Evolutionary conservation across 2,888 invertebrate species (phyloP).

Genomic region (Lasiommata megera): DNA sequence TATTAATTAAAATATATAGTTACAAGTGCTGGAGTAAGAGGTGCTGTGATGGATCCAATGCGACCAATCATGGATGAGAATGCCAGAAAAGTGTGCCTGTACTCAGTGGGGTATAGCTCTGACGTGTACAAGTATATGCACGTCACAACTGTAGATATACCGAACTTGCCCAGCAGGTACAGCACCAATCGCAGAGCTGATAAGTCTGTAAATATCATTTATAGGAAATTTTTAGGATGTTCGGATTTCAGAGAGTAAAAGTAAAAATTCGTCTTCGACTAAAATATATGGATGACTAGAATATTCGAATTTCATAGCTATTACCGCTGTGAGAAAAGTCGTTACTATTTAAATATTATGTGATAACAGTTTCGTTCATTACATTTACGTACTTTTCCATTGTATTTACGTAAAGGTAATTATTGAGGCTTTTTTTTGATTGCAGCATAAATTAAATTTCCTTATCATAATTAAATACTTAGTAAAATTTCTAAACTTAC

Average conservation of each 20-base stretch:
- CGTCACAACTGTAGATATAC: slow-evolving; percentile 80
- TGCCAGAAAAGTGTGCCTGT: slow-evolving; percentile 80
- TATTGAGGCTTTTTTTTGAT: too few relatives aligned
- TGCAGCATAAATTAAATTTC: too few relatives aligned
- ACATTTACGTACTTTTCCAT: too few relatives aligned
- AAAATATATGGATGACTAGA: too few relatives aligned
- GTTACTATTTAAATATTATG: too few relatives aligned
- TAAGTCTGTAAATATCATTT: slow-evolving; percentile 37
- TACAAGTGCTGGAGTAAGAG: slow-evolving; percentile 81
- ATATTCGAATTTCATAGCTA: too few relatives aligned
- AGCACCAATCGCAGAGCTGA: slow-evolving; percentile 11
- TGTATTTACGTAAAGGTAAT: too few relatives aligned
- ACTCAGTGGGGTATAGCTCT: slow-evolving; percentile 83
- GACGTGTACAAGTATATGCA: slow-evolving; percentile 81
- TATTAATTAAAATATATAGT: slow-evolving; percentile 28
- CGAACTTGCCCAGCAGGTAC: slow-evolving; percentile 56
- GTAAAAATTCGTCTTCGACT: too few relatives aligned
- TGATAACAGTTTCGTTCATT: too few relatives aligned
- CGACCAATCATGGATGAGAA: slow-evolving; percentile 84
- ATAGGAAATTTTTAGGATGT: not conserved
- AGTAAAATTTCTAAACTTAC: slow-evolving; percentile 33
- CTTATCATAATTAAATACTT: too few relatives aligned
- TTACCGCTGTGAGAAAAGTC: too few relatives aligned
- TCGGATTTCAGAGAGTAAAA: too few relatives aligned
- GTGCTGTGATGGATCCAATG: slow-evolving; percentile 83